Base-by-base conservation (phyloP, 2,113 vertebrate species). In the Scartelaos histophorus region DNA sequence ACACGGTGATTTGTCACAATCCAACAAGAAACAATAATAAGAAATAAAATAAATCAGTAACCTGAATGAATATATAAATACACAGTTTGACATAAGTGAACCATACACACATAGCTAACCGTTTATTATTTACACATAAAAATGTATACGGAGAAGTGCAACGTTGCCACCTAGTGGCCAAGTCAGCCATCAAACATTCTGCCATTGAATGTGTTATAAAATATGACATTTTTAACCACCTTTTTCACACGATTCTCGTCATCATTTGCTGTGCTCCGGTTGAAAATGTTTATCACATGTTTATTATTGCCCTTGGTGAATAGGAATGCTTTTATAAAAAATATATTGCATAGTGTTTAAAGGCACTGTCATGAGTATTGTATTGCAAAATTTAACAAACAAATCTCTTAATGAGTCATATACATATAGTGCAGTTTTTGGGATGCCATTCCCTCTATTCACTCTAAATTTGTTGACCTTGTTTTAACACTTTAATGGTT, bases 111-210 rank as follows among this genome's bases (percentile, higher is more conserved):
- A 43, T 10, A 17, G 34, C 5, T 12, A 35, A 17, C 7, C 57
- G 29, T 29, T 15, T 15, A 61, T 69, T 74, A 69, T 84, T 66
- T 75, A 85, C 81, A 82, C 43, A 69, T 76, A n/a, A 70, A 66
- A 25, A 75, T 25, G 71, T 66, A 79, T 25, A 13, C 77, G 75
- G 3, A 7, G 21, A 84, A 88, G 84, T 88, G 85, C 85, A 90
- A 83, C 78, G 67, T 29, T 69, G 79, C 89, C 90, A 84, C 78
- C 88, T 64, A 72, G 90, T 90, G 91, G 90, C 80, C 11, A 19
- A 60, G 80, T 60, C 43, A 78, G 69, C 29, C 53, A 79, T 69
- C 77, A 53, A 25, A 78, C 45, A 82, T 78, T 80, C 69, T 78
- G 38, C 21, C 67, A 29, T 71, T 49, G 67, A 43, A 1, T 2